Evolutionary conservation across 2,797 vertebrate species (phyloP).

Genomic region (Okamejei kenojei): DNA sequence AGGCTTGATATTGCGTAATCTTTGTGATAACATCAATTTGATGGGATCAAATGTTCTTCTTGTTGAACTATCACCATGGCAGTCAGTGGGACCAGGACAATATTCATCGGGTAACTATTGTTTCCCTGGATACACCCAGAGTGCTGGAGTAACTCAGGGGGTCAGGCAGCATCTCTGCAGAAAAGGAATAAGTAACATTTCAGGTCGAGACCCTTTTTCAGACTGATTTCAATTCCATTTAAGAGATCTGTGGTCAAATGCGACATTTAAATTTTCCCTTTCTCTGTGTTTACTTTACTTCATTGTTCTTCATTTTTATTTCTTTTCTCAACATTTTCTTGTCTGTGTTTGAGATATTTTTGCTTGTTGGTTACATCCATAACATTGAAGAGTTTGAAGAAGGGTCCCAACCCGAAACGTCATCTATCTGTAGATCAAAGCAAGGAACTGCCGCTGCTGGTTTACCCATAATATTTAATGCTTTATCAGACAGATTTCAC

Average conservation of each 20-base stretch:
- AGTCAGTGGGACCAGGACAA: not conserved
- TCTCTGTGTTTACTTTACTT: not conserved
- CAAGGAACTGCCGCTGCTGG: too few species aligned
- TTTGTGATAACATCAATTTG: not conserved
- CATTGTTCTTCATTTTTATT: not conserved
- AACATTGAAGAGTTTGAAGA: too few species aligned
- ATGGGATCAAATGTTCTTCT: not conserved
- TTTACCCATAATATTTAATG: too few species aligned
- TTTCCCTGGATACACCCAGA: not conserved
- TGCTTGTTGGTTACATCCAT: not conserved
- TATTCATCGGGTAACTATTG: not conserved
- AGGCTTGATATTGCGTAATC: not conserved
- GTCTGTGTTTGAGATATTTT: not conserved
- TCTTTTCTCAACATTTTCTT: not conserved
- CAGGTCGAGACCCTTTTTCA: too few species aligned
- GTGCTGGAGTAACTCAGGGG: too few species aligned
- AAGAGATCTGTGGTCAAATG: not conserved
- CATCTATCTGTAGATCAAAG: too few species aligned
- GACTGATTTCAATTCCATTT: not conserved
- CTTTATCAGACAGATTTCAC: not conserved
- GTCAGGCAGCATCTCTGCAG: too few species aligned
- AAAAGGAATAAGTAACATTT: too few species aligned
- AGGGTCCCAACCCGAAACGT: too few species aligned
- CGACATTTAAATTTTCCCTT: not conserved
- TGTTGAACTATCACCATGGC: not conserved